phyloP scores from a whole-genome alignment of 2,888 invertebrate species.

The Patella caerulea region DNA sequence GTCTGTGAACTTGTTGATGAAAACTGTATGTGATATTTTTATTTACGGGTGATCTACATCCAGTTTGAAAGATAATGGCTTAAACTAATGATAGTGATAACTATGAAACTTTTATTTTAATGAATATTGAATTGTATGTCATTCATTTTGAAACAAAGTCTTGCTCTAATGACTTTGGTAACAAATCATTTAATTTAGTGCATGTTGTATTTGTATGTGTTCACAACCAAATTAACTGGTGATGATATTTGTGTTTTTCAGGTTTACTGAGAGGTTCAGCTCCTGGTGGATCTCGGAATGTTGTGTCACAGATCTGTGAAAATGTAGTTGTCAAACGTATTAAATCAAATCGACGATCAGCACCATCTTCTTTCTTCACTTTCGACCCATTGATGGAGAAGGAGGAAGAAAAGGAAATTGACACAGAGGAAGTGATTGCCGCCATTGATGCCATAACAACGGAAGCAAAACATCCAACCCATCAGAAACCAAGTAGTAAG shows the following conservation, averaged over 20 bases:
- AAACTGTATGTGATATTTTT: too few relatives aligned
- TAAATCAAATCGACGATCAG: slow-evolving; percentile 47
- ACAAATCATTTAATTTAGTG: too few relatives aligned
- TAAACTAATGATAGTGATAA: too few relatives aligned
- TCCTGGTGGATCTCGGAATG: slow-evolving; percentile 57
- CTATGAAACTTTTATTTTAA: too few relatives aligned
- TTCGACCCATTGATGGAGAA: slow-evolving; percentile 61
- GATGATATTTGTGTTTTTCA: slow-evolving; percentile 37
- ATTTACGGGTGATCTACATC: too few relatives aligned
- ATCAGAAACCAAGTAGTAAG: slow-evolving; percentile 6
- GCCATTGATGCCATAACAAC: slow-evolving; percentile 29
- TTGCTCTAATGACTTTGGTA: too few relatives aligned
- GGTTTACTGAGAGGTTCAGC: slow-evolving; percentile 66
- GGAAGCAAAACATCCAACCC: slow-evolving; percentile 7
- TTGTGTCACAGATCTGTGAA: slow-evolving; percentile 63
- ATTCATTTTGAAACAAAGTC: too few relatives aligned
- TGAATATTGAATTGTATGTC: too few relatives aligned
- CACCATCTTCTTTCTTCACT: slow-evolving; percentile 44
- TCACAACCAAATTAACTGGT: neutral
- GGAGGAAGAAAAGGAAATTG: slow-evolving; percentile 49
- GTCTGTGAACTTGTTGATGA: too few relatives aligned
- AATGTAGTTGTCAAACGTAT: slow-evolving; percentile 43
- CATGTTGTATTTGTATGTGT: too few relatives aligned
- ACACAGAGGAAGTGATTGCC: slow-evolving; percentile 35
- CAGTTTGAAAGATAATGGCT: too few relatives aligned